These are phyloP conservation scores for Catharus fuscescens DNA, from an alignment of 2,113 vertebrate genomes.

Conservation along the genomic window DNA sequence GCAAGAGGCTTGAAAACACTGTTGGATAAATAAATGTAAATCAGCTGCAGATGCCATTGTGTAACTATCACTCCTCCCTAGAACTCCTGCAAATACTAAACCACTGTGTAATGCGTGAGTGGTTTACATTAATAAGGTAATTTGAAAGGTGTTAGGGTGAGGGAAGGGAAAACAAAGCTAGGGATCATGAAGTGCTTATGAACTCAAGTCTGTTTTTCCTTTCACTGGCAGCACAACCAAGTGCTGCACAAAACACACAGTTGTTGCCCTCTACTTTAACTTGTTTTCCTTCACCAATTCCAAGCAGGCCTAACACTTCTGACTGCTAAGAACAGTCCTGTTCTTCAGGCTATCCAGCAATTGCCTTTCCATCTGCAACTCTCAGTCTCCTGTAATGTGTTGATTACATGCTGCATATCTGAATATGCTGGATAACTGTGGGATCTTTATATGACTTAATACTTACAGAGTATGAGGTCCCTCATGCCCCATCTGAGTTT, in stretches of 20 bases:
- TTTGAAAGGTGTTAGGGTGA: slow-evolving; percentile 48
- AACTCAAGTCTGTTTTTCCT: slow-evolving; percentile 24
- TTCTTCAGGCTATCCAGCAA: not conserved
- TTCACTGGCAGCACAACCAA: not conserved
- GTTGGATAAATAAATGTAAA: slow-evolving; percentile 45
- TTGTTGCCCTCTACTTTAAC: not conserved
- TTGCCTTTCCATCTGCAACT: not conserved
- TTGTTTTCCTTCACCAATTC: not conserved
- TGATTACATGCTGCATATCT: not conserved
- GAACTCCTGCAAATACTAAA: not conserved
- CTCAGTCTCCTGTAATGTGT: not conserved
- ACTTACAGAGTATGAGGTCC: not conserved
- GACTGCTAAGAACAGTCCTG: not conserved
- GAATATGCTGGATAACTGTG: not conserved
- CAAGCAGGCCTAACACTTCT: not conserved
- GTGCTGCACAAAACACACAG: not conserved
- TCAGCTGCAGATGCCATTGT: slow-evolving; percentile 37
- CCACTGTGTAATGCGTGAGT: not conserved
- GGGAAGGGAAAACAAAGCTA: slow-evolving; percentile 41
- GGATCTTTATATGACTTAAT: not conserved
- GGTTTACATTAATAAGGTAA: slow-evolving; percentile 19
- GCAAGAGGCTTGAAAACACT: not conserved
- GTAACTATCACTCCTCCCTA: not conserved
- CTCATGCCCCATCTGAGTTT: not conserved
- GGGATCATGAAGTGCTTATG: slow-evolving; percentile 5